Base-by-base conservation (phyloP, 2,888 invertebrate species). In the Conistra vaccinii region DNA sequence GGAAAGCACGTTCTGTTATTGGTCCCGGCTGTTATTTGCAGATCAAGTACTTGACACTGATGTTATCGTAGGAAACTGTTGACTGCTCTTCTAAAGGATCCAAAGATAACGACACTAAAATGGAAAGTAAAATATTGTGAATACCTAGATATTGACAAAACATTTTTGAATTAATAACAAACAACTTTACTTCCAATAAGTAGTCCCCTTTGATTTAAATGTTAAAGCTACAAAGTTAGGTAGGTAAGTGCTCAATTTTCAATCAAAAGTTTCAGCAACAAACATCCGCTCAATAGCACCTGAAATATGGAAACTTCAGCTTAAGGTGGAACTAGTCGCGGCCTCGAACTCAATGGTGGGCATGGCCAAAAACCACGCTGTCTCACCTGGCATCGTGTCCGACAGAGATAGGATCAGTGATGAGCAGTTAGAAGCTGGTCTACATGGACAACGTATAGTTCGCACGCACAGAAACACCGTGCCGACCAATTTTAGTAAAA, bases 11-110 rank as follows among this genome's bases (percentile, higher is more conserved):
- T n/a, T n/a, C n/a, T n/a, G n/a, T n/a, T n/a, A n/a, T n/a, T n/a
- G n/a, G n/a, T n/a, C n/a, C n/a, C n/a, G n/a, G n/a, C n/a, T n/a
- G n/a, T n/a, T n/a, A n/a, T n/a, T n/a, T n/a, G n/a, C n/a, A n/a
- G n/a, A n/a, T n/a, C n/a, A n/a, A n/a, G 35, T 39, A 53, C 29
- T 81, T 66, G 48, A 61, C 65, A 76, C 65, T 32, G 55, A 81
- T 80, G 45, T 62, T 39, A 77, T 71, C 66, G 35, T 17, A 23
- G 42, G 29, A 70, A 63, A n/a, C 26, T 66, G 29, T 48, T 61
- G 42, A 79, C 55, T 42, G 65, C 35, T 42, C 9, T 42, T 53
- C 20, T 45, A 4, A 51, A 62, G 35, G n/a, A 69, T 35, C 29
- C 6, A n/a, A 45, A 66, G 39, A 65, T 51, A 29, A 53, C 4